These are phyloP conservation scores for Tonatia bakeri DNA, from an alignment of 2,113 vertebrate genomes.

Conservation along the genomic window DNA sequence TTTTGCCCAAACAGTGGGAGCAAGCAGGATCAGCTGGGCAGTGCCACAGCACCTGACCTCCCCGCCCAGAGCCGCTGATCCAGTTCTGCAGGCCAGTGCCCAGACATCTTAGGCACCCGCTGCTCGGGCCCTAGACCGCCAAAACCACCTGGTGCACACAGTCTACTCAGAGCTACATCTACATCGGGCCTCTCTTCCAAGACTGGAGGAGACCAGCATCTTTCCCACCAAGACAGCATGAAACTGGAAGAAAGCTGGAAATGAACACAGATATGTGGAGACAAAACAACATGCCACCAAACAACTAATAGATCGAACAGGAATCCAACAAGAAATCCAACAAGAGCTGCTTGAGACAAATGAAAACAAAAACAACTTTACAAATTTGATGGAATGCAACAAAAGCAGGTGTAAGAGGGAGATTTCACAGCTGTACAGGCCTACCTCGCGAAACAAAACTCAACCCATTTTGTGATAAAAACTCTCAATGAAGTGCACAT, in stretches of 20 bases:
- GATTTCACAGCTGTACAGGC: neutral
- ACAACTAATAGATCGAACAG: neutral
- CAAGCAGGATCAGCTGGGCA: neutral
- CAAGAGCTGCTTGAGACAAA: neutral
- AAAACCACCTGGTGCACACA: neutral
- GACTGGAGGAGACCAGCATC: neutral
- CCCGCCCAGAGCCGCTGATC: neutral
- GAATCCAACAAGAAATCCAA: neutral
- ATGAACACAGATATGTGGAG: neutral
- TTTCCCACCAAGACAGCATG: neutral
- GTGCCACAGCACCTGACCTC: neutral
- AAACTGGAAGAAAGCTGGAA: neutral
- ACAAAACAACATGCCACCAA: neutral
- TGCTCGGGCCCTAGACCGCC: neutral
- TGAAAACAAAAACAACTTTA: neutral
- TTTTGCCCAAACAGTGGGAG: neutral
- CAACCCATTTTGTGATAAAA: neutral
- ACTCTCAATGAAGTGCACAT: neutral
- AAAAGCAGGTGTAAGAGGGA: neutral
- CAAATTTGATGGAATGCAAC: neutral
- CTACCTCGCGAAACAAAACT: neutral
- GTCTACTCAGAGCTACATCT: neutral
- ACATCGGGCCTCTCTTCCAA: neutral
- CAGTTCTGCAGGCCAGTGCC: neutral
- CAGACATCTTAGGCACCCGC: rapidly evolving